Evolutionary conservation across 2,888 invertebrate genomes (phyloP).

Genomic region (Osedax fenrisi): DNA sequence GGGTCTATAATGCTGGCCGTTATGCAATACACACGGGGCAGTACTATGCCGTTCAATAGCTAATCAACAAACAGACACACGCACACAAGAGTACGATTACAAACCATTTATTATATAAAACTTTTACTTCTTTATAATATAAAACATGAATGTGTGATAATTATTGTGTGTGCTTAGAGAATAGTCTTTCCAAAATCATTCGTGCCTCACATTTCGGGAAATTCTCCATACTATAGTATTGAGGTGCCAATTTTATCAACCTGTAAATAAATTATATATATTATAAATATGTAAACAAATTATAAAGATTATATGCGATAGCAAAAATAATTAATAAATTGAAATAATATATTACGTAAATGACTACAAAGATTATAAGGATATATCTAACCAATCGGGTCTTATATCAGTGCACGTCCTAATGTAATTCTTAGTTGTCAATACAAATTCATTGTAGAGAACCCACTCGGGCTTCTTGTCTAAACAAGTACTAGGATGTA

Average conservation of each 20-base stretch:
- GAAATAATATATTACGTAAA: neutral
- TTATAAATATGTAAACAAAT: neutral
- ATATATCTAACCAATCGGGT: conserved; percentile 62
- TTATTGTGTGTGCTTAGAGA: conserved; percentile 55
- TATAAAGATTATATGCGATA: neutral
- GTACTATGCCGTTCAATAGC: too few relatives aligned
- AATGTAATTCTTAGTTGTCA: conserved; percentile 98
- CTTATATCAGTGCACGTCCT: conserved; percentile 95
- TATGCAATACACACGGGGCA: too few relatives aligned
- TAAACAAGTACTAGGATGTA: conserved; percentile 94
- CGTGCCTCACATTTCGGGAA: conserved; percentile 96
- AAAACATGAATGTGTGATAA: conserved; percentile 52
- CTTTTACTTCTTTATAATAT: conserved; percentile 45
- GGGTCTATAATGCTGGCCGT: too few relatives aligned
- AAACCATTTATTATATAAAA: neutral
- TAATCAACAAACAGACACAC: too few relatives aligned
- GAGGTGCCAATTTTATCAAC: conserved; percentile 85
- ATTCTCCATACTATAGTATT: conserved; percentile 93
- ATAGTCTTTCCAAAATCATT: conserved; percentile 62
- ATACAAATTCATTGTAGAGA: conserved; percentile 96
- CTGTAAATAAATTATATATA: conserved; percentile 49
- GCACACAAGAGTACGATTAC: too few relatives aligned
- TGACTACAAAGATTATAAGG: neutral
- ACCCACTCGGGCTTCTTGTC: conserved; percentile 99
- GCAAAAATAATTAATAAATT: neutral